These are phyloP conservation scores for Parasteatoda tepidariorum DNA, from an alignment of 1,140 invertebrate genomes.

Conservation along the genomic window DNA sequence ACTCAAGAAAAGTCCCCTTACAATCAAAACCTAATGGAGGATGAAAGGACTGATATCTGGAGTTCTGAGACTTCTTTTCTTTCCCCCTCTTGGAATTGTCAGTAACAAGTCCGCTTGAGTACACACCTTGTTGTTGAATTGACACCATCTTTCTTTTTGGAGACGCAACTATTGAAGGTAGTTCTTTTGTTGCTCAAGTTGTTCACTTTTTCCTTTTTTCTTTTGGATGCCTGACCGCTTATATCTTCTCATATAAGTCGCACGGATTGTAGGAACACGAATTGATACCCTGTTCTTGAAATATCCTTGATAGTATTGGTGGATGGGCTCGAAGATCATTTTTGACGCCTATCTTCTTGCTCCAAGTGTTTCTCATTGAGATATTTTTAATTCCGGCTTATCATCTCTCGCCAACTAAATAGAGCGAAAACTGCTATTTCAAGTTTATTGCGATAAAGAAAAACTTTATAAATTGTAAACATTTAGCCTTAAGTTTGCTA, in stretches of 20 bases:
- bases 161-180: conserved; percentile 30
- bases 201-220: conserved; percentile 27
- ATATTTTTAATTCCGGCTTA: background rate
- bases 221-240: background rate
- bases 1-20: conserved; percentile 14
- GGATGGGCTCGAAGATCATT: background rate
- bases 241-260: conserved; percentile 33
- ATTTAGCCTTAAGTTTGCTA: too few species aligned
- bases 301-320: conserved; percentile 11
- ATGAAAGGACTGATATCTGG: conserved; percentile 53
- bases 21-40: conserved; percentile 56
- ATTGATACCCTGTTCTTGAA: conserved; percentile 12
- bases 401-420: too few species aligned
- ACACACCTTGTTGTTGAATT: conserved; percentile 51
- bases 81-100: conserved; percentile 50
- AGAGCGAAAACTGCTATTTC: too few species aligned
- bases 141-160: conserved; percentile 45
- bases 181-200: conserved; percentile 34
- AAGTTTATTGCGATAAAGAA: too few species aligned
- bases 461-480: too few species aligned
- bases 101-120: conserved; percentile 52
- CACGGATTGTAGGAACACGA: conserved; percentile 13
- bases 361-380: background rate
- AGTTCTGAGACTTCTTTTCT: conserved; percentile 4
- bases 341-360: background rate